phyloP scores from a whole-genome alignment of 2,113 vertebrate species.

The Festucalex cinctus region DNA sequence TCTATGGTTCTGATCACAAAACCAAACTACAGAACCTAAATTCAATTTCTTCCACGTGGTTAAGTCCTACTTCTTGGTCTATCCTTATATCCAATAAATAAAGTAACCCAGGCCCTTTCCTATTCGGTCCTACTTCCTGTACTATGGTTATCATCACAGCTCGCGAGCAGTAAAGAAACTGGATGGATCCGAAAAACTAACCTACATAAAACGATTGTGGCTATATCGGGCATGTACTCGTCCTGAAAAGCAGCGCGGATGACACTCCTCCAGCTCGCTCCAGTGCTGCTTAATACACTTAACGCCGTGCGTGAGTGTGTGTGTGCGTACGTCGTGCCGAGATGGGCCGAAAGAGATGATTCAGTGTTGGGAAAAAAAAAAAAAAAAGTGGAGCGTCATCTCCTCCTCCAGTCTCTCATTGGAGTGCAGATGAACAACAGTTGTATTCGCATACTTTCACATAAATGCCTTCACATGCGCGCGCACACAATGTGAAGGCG shows the following conservation, averaged over 20 bases:
- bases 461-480: constrained; percentile 6
- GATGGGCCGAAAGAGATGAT: constrained; percentile 14
- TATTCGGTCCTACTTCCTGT: no score
- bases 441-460: constrained; percentile 13
- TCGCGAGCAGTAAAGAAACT: neutral
- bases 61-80: neutral
- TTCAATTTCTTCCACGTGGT: neutral
- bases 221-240: neutral
- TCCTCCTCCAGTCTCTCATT: constrained; percentile 12
- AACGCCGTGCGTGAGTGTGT: neutral
- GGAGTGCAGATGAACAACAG: neutral
- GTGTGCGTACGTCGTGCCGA: neutral
- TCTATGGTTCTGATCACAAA: no score
- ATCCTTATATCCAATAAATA: neutral
- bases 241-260: constrained; percentile 1
- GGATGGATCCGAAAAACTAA: neutral
- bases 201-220: neutral
- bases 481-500: neutral
- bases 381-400: constrained; percentile 1
- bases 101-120: no score
- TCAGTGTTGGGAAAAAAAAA: neutral
- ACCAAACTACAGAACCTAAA: neutral
- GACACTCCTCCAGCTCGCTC: neutral
- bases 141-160: neutral
- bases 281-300: neutral